Evolutionary conservation across 2,113 vertebrate species (phyloP).

Genomic region (Hystrix cristata): DNA sequence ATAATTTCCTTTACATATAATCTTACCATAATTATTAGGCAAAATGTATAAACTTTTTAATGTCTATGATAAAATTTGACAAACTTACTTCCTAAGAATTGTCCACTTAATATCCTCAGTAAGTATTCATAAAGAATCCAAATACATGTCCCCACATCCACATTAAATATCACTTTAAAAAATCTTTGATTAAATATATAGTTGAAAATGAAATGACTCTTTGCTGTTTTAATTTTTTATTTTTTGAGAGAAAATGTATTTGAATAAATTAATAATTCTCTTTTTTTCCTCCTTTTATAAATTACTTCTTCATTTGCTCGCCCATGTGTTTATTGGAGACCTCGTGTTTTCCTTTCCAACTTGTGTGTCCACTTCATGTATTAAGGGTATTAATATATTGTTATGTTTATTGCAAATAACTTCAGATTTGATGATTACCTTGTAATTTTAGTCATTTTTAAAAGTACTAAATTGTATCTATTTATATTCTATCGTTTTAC

Average conservation of each 20-base stretch:
- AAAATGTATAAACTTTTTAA: slow-evolving; percentile 1
- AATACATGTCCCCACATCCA: background rate
- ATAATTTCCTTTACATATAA: background rate
- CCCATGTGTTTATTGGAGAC: background rate
- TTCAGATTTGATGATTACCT: background rate
- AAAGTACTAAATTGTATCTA: background rate
- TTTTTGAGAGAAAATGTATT: background rate
- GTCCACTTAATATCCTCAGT: background rate
- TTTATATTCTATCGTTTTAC: background rate
- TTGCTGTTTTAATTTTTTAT: background rate
- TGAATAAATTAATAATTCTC: background rate
- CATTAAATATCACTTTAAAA: slow-evolving; percentile 24
- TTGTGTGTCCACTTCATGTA: background rate
- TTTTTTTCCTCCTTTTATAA: background rate
- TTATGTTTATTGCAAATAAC: background rate
- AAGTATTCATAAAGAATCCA: background rate
- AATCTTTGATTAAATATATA: background rate
- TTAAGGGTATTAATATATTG: background rate
- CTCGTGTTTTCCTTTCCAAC: background rate
- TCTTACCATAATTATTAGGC: slow-evolving; percentile 16
- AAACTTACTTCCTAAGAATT: background rate
- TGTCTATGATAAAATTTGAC: slow-evolving; percentile 4
- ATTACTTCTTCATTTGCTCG: background rate
- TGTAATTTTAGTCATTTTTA: background rate
- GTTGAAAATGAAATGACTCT: background rate